These are phyloP conservation scores for Cyrtonyx montezumae DNA, from an alignment of 2,113 vertebrate genomes.

Conservation along the genomic window DNA sequence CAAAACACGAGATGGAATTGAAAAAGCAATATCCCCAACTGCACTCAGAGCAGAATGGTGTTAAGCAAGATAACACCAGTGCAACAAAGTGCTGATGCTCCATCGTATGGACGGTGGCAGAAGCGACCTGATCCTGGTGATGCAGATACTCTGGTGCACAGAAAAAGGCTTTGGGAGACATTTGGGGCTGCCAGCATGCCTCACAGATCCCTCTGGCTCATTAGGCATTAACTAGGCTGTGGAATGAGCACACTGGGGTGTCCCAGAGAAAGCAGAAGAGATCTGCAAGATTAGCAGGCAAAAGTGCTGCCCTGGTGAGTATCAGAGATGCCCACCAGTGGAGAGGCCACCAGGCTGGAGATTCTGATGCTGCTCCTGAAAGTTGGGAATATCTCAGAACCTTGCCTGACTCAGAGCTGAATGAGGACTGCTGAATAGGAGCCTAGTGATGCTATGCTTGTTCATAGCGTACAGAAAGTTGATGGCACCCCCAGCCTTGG, in stretches of 20 bases:
- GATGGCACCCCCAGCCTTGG: neutral
- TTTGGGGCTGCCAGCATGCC: neutral
- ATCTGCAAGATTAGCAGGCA: neutral
- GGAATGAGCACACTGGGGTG: neutral
- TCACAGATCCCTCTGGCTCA: neutral
- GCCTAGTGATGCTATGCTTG: neutral
- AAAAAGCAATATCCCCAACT: neutral
- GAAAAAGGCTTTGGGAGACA: neutral
- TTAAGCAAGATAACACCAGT: rapidly evolving
- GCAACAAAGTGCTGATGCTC: rapidly evolving
- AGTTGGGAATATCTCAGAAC: neutral
- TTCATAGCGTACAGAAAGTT: neutral
- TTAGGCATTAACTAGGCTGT: neutral
- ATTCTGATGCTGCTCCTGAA: neutral
- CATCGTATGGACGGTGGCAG: rapidly evolving
- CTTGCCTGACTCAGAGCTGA: neutral
- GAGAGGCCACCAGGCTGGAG: neutral
- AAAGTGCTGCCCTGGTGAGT: neutral
- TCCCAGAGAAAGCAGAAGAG: neutral
- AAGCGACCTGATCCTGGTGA: rapidly evolving
- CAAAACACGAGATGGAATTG: constrained; percentile 24
- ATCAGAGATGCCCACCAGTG: neutral
- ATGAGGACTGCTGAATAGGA: neutral
- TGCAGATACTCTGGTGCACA: rapidly evolving
- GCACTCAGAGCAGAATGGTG: neutral